These are phyloP conservation scores for Portevinia maculata DNA, from an alignment of 2,888 invertebrate species.

Conservation along the genomic window DNA sequence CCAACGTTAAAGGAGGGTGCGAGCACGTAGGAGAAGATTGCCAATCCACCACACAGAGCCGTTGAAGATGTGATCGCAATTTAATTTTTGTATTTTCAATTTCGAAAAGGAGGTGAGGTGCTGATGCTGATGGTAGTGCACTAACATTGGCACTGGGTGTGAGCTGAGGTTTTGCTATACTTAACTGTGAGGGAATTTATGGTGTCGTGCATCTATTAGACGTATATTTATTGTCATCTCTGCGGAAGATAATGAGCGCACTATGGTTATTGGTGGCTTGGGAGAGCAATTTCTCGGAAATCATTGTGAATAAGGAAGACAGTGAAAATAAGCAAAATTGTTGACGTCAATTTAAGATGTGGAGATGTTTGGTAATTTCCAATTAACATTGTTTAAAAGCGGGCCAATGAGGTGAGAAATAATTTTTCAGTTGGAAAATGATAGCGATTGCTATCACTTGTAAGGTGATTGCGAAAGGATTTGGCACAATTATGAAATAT, in stretches of 20 bases:
- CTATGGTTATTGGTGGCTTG: constrained; percentile 44
- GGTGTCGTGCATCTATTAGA: constrained; percentile 73
- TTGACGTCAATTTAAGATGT: background rate
- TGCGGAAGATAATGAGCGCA: constrained; percentile 54
- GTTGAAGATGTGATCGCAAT: constrained; percentile 52
- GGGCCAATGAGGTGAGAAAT: background rate
- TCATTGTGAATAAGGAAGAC: constrained; percentile 55
- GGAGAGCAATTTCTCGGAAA: constrained; percentile 64
- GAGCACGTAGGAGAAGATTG: constrained; percentile 58
- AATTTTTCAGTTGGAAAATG: background rate
- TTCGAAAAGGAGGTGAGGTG: constrained; percentile 26
- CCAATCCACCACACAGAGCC: constrained; percentile 40
- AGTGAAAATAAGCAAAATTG: background rate
- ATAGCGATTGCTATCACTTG: background rate
- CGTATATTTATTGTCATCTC: constrained; percentile 72
- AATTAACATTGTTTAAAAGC: background rate
- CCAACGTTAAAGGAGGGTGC: constrained; percentile 46
- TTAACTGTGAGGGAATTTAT: constrained; percentile 72
- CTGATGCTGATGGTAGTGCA: background rate
- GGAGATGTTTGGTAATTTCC: background rate
- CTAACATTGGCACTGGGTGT: constrained; percentile 42
- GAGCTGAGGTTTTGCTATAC: constrained; percentile 58
- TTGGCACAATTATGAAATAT: no score
- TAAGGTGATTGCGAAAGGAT: background rate
- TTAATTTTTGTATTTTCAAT: constrained; percentile 24